These are phyloP conservation scores for Papilio xuthus DNA, from an alignment of 1,140 invertebrate species.

Conservation along the genomic window DNA sequence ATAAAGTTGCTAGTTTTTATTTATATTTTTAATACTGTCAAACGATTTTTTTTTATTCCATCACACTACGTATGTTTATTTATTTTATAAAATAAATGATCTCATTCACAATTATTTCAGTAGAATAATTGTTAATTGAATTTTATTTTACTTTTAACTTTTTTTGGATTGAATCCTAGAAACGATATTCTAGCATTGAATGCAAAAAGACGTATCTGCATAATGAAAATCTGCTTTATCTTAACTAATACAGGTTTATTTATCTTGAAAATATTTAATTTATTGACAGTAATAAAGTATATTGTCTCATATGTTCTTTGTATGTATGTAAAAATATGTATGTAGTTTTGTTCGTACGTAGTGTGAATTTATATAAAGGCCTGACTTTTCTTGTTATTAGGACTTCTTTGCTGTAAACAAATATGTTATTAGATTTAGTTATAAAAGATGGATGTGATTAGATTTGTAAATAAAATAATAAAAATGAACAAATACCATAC, in stretches of 20 bases:
- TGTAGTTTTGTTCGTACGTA: background rate
- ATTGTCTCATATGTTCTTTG: background rate
- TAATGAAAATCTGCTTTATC: background rate
- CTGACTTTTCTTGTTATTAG: slow-evolving; percentile 24
- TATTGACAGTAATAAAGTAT: background rate
- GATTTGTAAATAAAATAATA: slow-evolving; percentile 80
- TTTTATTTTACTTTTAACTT: slow-evolving; percentile 4
- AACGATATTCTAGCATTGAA: background rate
- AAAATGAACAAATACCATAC: slow-evolving; percentile 64
- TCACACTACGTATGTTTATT: slow-evolving; percentile 38
- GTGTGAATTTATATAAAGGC: background rate
- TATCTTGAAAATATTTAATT: background rate
- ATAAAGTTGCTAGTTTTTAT: background rate
- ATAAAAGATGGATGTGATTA: slow-evolving; percentile 76
- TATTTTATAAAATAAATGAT: slow-evolving; percentile 41
- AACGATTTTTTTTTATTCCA: background rate
- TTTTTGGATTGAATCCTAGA: slow-evolving; percentile 1
- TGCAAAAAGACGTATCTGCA: background rate
- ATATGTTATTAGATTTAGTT: slow-evolving; percentile 57
- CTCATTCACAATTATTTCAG: slow-evolving; percentile 45
- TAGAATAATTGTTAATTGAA: slow-evolving; percentile 35
- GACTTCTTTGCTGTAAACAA: slow-evolving; percentile 13
- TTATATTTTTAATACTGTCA: background rate
- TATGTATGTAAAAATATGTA: no score
- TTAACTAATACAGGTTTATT: background rate